These are phyloP conservation scores for Junonia oenone DNA, from an alignment of 2,888 invertebrate species.

Conservation along the genomic window DNA sequence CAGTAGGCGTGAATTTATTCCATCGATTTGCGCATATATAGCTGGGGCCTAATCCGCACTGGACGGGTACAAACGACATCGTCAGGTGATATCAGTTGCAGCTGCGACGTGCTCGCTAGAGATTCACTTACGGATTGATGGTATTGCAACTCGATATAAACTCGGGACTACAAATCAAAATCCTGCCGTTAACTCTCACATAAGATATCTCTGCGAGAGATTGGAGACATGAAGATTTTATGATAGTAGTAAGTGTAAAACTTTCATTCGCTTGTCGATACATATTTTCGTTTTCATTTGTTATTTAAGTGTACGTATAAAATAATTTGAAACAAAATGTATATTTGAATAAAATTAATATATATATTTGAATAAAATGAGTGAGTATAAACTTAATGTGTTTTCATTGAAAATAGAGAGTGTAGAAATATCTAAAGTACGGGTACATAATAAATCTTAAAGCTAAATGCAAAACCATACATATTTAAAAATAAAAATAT, in stretches of 20 bases:
- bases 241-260: not conserved
- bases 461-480: too few relatives aligned
- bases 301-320: too few relatives aligned
- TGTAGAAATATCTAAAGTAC: too few relatives aligned
- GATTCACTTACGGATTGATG: constrained; percentile 68
- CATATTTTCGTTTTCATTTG: not conserved
- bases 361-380: too few relatives aligned
- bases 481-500: too few relatives aligned
- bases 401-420: too few relatives aligned
- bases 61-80: constrained; percentile 65
- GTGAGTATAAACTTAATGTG: too few relatives aligned
- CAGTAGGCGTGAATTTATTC: constrained; percentile 46
- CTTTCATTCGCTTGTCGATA: not conserved
- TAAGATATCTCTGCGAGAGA: not conserved
- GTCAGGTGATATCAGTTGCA: constrained; percentile 66
- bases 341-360: not conserved
- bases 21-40: constrained; percentile 44
- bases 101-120: constrained; percentile 50
- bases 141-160: constrained; percentile 55
- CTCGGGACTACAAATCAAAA: constrained; percentile 46
- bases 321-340: too few relatives aligned
- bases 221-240: not conserved
- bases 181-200: constrained; percentile 22
- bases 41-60: constrained; percentile 46
- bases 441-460: too few relatives aligned